These are phyloP conservation scores for Drosophila siamana DNA, from an alignment of 2,888 invertebrate species.

Conservation along the genomic window DNA sequence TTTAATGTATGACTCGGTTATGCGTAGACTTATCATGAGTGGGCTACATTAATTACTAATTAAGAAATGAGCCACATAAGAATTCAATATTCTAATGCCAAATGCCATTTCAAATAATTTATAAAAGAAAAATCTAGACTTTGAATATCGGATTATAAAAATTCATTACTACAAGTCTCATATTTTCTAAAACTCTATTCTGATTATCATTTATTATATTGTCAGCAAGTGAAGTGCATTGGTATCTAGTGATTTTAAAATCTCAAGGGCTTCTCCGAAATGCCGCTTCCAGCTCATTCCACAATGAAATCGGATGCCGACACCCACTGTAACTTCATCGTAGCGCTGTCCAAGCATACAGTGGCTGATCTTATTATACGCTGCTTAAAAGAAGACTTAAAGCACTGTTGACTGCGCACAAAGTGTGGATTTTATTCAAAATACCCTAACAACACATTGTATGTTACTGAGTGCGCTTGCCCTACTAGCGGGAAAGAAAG, in stretches of 20 bases:
- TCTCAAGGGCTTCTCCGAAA: background rate
- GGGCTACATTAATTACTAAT: background rate
- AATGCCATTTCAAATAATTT: too few species aligned
- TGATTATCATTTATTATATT: background rate
- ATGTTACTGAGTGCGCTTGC: too few species aligned
- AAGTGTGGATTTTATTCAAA: background rate
- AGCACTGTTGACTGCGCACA: constrained; percentile 10
- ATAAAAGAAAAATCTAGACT: too few species aligned
- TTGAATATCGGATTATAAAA: too few species aligned
- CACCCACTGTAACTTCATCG: constrained; percentile 22
- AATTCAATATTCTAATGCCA: too few species aligned
- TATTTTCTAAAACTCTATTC: background rate
- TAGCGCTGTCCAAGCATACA: background rate
- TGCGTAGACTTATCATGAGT: background rate
- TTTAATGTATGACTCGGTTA: background rate
- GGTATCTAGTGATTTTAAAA: background rate
- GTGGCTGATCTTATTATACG: constrained; percentile 25
- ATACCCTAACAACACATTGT: background rate
- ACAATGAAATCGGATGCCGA: background rate
- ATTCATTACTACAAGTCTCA: too few species aligned
- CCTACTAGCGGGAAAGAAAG: too few species aligned
- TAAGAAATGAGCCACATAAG: too few species aligned
- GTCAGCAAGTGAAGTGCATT: background rate
- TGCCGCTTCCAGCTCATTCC: background rate
- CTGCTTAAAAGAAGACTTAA: constrained; percentile 3